A percentile compares a stretch with the other conserved stretches of the same genome.
Evolutionary conservation across 2,113 vertebrate genomes (phyloP).

Genomic region (Isichthys henryi): DNA sequence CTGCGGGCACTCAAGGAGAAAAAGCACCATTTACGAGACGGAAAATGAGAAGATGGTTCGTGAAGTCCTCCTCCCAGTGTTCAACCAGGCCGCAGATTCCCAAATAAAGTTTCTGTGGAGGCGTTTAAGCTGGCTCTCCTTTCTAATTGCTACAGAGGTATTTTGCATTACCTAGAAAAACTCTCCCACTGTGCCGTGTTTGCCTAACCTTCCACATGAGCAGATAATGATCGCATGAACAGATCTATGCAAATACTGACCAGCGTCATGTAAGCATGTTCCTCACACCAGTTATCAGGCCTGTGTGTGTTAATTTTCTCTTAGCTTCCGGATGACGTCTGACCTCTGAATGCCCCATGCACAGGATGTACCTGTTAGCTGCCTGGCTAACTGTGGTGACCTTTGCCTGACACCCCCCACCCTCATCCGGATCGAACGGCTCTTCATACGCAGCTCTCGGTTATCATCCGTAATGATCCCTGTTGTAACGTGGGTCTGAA

Average conservation of each 20-base stretch:
- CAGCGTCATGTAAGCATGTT: neutral
- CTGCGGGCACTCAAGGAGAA: neutral
- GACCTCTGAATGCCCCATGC: constrained; percentile 45
- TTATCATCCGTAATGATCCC: neutral
- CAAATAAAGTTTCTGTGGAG: neutral
- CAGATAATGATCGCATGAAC: neutral
- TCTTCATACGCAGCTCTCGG: neutral
- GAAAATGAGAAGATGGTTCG: neutral
- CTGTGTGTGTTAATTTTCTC: constrained; percentile 21
- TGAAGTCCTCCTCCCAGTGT: neutral
- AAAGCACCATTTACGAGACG: neutral
- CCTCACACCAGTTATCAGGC: neutral
- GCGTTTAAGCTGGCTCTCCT: neutral
- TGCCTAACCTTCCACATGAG: neutral
- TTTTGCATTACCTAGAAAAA: neutral
- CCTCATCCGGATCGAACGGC: neutral
- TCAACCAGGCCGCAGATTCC: neutral
- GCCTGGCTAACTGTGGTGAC: neutral
- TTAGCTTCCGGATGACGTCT: constrained; percentile 37
- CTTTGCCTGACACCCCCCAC: neutral
- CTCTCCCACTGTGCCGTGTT: neutral
- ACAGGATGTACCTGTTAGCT: constrained; percentile 37
- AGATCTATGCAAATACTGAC: neutral
- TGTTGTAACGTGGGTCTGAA: neutral
- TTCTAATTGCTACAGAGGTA: neutral